Base-by-base conservation (phyloP, 1,140 invertebrate genomes). In the Lineus longissimus region DNA sequence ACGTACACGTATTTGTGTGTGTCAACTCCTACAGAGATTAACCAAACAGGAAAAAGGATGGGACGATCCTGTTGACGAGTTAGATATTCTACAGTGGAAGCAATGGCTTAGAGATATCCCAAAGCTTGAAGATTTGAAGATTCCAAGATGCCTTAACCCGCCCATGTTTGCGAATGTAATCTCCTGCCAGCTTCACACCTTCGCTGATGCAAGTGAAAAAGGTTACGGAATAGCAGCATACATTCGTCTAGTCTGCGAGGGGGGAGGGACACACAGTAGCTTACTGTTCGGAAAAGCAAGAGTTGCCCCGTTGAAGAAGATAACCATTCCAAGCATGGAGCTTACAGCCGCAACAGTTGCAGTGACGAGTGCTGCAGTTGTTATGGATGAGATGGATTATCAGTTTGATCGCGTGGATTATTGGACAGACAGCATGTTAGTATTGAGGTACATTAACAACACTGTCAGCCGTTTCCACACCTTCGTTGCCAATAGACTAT, bases 211-310 rank as follows among this genome's bases (percentile, higher is more conserved):
- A 11, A 70, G 67, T 59, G 55, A 13, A 1, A 23, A 1, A n/a
- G 67, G 63, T 1, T 71, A 75, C 65, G 70, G 69, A 40, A 59
- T 67, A 55, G 69, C 68, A 13, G 64, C 67, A 22, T 73, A 70
- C 51, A 6, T 75, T 1, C 43, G 70, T 11, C 56, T 67, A 6
- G 33, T 59, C 0, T 62, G 47, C 29, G 45, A 27, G 2, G 41
- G 41, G 2, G 47, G 56, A 1, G 13, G 64, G 70, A 27, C 66
- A 54, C 60, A 55, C 68, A 23, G 47, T n/a, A 19, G 25, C 1
- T 45, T 75, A 0, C 19, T 70, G 2, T 66, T 69, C 23, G 66
- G 58, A 13, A 75, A 74, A 47, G 51, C 63, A 13, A 61, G 63
- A 56, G 71, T 70, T 0, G 59, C 63, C 1, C 72, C 70, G n/a